Evolutionary conservation across 2,113 vertebrate species (phyloP).

Genomic region (Chrysochloris asiatica): DNA sequence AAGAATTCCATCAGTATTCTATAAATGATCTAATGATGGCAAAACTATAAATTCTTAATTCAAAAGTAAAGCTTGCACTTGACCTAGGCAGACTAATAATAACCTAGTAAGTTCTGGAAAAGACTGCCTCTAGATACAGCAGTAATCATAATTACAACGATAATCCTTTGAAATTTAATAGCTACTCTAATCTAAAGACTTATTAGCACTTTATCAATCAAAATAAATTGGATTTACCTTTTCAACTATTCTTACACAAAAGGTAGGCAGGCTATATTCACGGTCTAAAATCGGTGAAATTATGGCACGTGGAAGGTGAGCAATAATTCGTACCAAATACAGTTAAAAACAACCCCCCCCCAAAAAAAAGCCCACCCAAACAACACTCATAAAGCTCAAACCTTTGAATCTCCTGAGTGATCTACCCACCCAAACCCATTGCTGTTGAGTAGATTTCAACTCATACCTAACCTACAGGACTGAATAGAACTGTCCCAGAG

Average conservation of each 20-base stretch:
- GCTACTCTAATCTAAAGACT: not conserved
- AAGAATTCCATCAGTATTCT: not conserved
- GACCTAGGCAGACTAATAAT: not conserved
- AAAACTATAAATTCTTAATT: conserved; percentile 7
- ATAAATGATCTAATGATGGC: not conserved
- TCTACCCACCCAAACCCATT: not conserved
- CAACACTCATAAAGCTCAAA: not conserved
- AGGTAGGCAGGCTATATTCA: not conserved
- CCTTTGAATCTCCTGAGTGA: not conserved
- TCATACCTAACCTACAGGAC: not conserved
- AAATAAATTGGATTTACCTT: conserved; percentile 11
- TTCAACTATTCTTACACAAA: conserved; percentile 14
- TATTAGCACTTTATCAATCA: conserved; percentile 3
- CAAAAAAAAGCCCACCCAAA: not conserved
- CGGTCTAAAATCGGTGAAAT: not conserved
- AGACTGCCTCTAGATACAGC: not conserved
- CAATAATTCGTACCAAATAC: not conserved
- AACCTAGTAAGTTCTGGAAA: not conserved
- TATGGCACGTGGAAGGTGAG: not conserved
- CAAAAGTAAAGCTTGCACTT: not conserved
- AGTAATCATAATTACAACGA: not conserved
- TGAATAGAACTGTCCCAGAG: not conserved
- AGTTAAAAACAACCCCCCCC: not conserved
- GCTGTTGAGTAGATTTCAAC: not conserved
- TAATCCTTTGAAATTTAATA: conserved; percentile 31